Percentiles rank a stretch among this genome's conserved stretches.
These are phyloP conservation scores for Rhinichthys klamathensis DNA, from an alignment of 2,113 vertebrate species.

Conservation along the genomic window DNA sequence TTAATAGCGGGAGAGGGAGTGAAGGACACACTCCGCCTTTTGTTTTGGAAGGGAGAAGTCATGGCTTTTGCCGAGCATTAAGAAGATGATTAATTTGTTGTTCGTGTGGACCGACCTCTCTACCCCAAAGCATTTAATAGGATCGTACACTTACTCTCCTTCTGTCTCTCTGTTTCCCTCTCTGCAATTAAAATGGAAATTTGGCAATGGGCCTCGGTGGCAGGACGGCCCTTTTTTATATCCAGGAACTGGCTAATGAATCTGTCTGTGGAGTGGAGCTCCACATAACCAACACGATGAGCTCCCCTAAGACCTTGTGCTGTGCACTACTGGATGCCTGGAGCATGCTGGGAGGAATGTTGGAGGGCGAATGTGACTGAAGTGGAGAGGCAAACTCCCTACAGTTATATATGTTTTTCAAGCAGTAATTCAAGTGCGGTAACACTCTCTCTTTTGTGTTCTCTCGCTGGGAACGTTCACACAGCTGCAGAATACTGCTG, in stretches of 20 bases:
- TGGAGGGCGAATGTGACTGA: slow-evolving; percentile 22
- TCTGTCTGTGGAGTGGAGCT: slow-evolving; percentile 24
- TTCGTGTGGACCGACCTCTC: slow-evolving; percentile 53
- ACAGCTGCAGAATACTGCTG: neutral
- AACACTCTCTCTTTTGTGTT: neutral
- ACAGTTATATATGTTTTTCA: slow-evolving; percentile 24
- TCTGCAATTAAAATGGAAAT: slow-evolving; percentile 71
- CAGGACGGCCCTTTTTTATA: slow-evolving; percentile 27
- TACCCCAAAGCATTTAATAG: slow-evolving; percentile 64
- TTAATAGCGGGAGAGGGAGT: slow-evolving; percentile 54
- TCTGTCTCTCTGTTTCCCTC: slow-evolving; percentile 28
- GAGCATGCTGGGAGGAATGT: slow-evolving; percentile 19
- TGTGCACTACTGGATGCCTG: neutral
- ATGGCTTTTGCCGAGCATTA: slow-evolving; percentile 64
- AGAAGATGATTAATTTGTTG: slow-evolving; percentile 72
- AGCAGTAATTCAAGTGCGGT: neutral
- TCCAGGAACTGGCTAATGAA: slow-evolving; percentile 35
- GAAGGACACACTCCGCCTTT: slow-evolving; percentile 62
- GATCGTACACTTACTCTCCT: slow-evolving; percentile 61
- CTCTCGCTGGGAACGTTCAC: neutral
- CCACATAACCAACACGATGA: slow-evolving; percentile 42
- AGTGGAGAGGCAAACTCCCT: slow-evolving; percentile 14
- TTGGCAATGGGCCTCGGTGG: slow-evolving; percentile 43
- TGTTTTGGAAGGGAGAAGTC: slow-evolving; percentile 59
- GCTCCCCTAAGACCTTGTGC: slow-evolving; percentile 20